Conservation (phyloP, 64 coral and sea anemone genomes). For the Stichodactyla mertensii region DNA sequence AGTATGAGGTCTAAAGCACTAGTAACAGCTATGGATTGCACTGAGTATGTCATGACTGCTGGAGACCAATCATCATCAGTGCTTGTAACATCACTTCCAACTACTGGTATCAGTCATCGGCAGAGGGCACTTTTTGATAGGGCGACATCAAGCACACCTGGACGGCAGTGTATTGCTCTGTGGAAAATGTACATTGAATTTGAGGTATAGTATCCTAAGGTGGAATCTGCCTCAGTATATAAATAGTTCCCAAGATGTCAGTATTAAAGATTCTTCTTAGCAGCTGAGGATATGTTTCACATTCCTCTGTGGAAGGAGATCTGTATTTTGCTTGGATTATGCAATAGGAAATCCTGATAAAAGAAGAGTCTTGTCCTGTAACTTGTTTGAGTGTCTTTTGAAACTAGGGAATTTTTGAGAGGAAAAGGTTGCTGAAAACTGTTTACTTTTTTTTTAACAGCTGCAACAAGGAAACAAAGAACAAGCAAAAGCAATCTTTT, state of each 20-base stretch:
- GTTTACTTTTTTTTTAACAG: slow-evolving; percentile 21
- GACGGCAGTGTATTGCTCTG: slow-evolving; percentile 73
- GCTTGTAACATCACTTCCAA: slow-evolving; percentile 53
- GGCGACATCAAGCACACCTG: slow-evolving; percentile 32
- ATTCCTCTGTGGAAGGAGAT: too few species aligned
- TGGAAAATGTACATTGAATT: slow-evolving; percentile 96
- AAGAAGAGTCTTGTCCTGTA: too few species aligned
- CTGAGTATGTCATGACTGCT: background rate
- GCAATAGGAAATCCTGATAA: too few species aligned
- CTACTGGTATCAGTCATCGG: slow-evolving; percentile 70
- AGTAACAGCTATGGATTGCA: slow-evolving; percentile 40
- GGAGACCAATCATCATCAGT: background rate
- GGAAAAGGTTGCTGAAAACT: too few species aligned
- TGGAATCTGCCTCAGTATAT: background rate
- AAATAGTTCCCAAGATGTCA: too few species aligned
- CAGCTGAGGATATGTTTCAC: too few species aligned
- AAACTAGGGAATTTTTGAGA: too few species aligned
- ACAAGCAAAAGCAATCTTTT: slow-evolving; percentile 82
- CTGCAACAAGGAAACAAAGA: slow-evolving; percentile 54
- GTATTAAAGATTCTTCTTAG: too few species aligned
- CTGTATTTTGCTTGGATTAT: too few species aligned
- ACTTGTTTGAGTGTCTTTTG: too few species aligned
- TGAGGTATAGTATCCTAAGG: slow-evolving; percentile 44
- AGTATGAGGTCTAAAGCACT: slow-evolving; percentile 42
- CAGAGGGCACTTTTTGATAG: slow-evolving; percentile 85